Base-by-base conservation (phyloP, 2,888 invertebrate genomes). In the Theristus sp. region DNA sequence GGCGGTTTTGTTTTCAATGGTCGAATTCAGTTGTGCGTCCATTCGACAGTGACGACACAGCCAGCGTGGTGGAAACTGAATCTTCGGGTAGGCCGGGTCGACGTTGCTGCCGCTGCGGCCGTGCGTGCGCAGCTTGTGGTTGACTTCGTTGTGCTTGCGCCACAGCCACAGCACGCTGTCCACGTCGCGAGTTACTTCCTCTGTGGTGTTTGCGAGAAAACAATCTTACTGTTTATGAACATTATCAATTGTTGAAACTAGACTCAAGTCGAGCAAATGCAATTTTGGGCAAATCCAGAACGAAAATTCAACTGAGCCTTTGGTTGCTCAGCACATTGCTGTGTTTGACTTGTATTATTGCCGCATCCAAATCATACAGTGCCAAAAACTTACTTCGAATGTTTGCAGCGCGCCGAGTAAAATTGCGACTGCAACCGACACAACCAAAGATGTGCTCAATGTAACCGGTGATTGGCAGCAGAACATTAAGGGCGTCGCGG, bases 371-470 rank as follows among this genome's bases (percentile, higher is more conserved):
- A n/a, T n/a, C n/a, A n/a, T n/a, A n/a, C n/a, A n/a, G n/a, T n/a
- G n/a, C n/a, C n/a, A n/a, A n/a, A n/a, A n/a, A n/a, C n/a, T n/a
- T n/a, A n/a, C n/a, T n/a, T n/a, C n/a, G n/a, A n/a, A 62, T 25
- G 6, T 70, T 66, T 25, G 64, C 63, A 2, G 90, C 84, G 88
- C 91, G 90, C 63, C 82, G 80, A 73, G 85, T 80, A 73, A 98
- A 98, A 78, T 98, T 90, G 68, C 84, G 75, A 1, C 86, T 81
- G 74, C 96, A 98, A 62, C 89, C 87, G 1, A 83, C 80, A 73
- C 98, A 98, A 1, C 91, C 89, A 75, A 98, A 93, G 79, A 89
- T 96, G 74, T 88, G 74, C 69, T 85, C 85, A 27, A 96, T 82
- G 74, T 90, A 98, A 0, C 84, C 87, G 71, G 85, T 82, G 81